Base-by-base conservation (phyloP, 2,113 vertebrate species). In the Vulpes vulpes region DNA sequence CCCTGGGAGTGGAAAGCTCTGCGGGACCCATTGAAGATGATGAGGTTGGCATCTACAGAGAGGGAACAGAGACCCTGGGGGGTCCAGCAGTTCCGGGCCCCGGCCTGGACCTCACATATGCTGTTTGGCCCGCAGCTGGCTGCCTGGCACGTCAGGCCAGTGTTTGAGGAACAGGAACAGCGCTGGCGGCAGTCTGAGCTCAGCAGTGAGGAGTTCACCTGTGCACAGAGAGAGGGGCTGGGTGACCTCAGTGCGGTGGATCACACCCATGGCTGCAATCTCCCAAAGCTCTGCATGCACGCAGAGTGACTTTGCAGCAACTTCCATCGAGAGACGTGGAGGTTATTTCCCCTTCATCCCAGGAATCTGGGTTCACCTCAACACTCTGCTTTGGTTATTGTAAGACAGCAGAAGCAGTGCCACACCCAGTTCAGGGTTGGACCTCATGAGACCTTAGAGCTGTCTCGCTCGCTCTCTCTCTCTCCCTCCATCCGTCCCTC, bases 1-100 rank as follows among this genome's bases (percentile, higher is more conserved):
- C 98, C 97, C 1, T 89, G 23, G n/a, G 93, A 95, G 85, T 16
- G 19, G 76, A 96, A 8, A 3, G 51, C 32, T 1, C 69, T 73
- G 0, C 0, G 78, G 73, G 94, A 89, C 2, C 98, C 98, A 59
- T 98, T 97, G 0, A 98, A 98, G 60, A 97, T 97, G 69, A 96
- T 98, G 19, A 98, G 67, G 27, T 95, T 95, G 82, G 64, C 71
- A 3, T 71, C 85, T 32, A 55, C 12, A 7, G 74, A 95, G 67
- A 98, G 11, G 2, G 83, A 95, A 64, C 98, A 98, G 89, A 97
- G 71, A 11, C 96, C 96, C 1, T 2, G 30, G 27, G 82, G 35
- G 3, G 3, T 8, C 96, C 80, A 82, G 95, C 98, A 98, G 65
- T 74, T 65, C 43, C 96, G 85, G 59, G 32, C 14, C 25, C 97